Conservation (phyloP, 2,888 invertebrate genomes). For the Mythimna albipuncta region DNA sequence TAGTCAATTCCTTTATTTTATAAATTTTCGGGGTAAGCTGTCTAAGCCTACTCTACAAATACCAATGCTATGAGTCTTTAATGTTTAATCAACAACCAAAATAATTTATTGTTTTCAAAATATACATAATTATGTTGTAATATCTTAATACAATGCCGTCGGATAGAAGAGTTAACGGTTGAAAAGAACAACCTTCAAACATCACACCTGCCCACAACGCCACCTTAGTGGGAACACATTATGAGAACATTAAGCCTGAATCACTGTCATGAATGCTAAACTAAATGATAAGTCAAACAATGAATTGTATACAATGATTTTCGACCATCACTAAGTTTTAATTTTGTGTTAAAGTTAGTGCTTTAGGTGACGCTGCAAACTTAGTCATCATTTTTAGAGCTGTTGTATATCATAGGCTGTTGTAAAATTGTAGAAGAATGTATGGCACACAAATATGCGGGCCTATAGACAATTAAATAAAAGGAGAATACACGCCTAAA, state of each 20-base stretch:
- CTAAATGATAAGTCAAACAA: conserved; percentile 32
- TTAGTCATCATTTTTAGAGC: neutral
- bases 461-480: conserved; percentile 18
- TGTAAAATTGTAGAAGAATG: neutral
- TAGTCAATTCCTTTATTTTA: neutral
- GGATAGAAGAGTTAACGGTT: conserved; percentile 34
- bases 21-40: neutral
- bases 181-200: conserved; percentile 51
- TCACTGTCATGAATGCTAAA: conserved; percentile 55
- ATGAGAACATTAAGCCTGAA: conserved; percentile 45
- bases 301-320: conserved; percentile 6
- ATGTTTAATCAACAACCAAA: conserved; percentile 1
- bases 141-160: conserved; percentile 17
- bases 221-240: conserved; percentile 43
- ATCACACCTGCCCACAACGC: conserved; percentile 57
- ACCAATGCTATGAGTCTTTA: neutral
- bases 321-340: neutral
- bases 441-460: neutral
- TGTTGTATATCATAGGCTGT: neutral
- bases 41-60: neutral
- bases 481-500: conserved; percentile 12
- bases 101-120: conserved; percentile 31
- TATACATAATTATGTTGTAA: conserved; percentile 27
- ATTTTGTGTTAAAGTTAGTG: neutral
- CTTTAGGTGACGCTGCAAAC: neutral